A percentile compares a stretch with the other conserved stretches of the same genome.
phyloP scores from a whole-genome alignment of 2,113 vertebrate genomes.

The Macaca mulatta region DNA sequence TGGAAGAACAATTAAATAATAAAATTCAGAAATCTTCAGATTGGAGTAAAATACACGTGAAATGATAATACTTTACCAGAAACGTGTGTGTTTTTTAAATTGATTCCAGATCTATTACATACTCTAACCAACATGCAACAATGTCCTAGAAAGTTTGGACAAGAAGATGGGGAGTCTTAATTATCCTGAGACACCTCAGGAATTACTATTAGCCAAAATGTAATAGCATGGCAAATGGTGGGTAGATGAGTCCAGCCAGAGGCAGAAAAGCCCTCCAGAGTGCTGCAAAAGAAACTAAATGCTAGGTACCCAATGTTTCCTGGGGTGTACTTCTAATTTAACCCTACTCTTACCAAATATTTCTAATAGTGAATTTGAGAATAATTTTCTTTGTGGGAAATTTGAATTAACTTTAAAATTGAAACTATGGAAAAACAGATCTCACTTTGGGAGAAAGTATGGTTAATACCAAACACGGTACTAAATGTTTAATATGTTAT shows the following conservation, averaged over 20 bases:
- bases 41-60: neutral
- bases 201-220: slow-evolving; percentile 17
- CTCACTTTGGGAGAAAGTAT: slow-evolving; percentile 15
- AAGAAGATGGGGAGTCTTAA: neutral
- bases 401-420: slow-evolving; percentile 5
- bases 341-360: neutral
- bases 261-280: neutral
- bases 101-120: neutral
- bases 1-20: slow-evolving; percentile 21
- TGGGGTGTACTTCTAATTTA: neutral
- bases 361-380: slow-evolving; percentile 16
- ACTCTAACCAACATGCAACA: neutral
- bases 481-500: neutral
- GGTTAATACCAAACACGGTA: neutral
- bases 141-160: slow-evolving; percentile 10
- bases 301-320: neutral
- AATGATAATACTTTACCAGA: neutral
- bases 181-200: slow-evolving; percentile 13
- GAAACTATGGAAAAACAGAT: slow-evolving; percentile 24
- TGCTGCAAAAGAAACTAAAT: neutral
- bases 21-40: slow-evolving; percentile 29
- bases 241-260: neutral
- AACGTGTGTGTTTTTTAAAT: neutral
- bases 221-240: neutral
- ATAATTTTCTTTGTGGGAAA: slow-evolving; percentile 25